Base-by-base conservation (phyloP, 2,113 vertebrate genomes). In the Hypomesus transpacificus region DNA sequence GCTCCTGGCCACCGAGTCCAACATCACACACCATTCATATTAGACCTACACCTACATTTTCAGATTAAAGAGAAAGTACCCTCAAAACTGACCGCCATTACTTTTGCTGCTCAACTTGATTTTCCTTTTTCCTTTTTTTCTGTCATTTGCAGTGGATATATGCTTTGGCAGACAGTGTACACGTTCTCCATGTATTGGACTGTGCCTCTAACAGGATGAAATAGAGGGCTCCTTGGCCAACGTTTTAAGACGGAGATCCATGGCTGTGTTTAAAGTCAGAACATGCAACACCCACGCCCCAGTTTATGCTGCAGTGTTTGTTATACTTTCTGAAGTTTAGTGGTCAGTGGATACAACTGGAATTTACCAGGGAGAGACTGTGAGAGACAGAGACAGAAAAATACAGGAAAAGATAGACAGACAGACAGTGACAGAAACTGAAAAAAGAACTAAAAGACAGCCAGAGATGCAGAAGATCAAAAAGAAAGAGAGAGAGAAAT, bases 11-110 rank as follows among this genome's bases (percentile, higher is more conserved):
- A 53, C 13, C 67, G 67, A 66, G 78, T 70, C 67, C 66, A 70
- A 68, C 69, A 73, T 24, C 75, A 73, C 72, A 73, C 65, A 21
- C 71, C 75, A 81, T 79, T 72, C 79, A 78, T 78, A 79, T 76
- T 72, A 76, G 65, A 70, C 66, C 77, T 64, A 61, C 46, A 72
- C 67, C 78, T 81, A 68, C 75, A 70, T 67, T 70, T 53, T 59
- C 7, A 56, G 72, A 68, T 67, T 72, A 62, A 81, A 79, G 56
- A 68, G 63, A 83, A 82, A 79, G 68, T 79, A 77, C 68, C 73
- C 75, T 61, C 58, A 71, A 78, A 82, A 78, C 63, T 76, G 62
- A 82, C 69, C 81, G 66, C 65, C 68, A 66, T 52, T 68, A 74
- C 66, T 62, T 79, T 73, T 78, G 73, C 62, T n/a, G 70, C 63